Conservation (phyloP, 2,797 vertebrate species). For the Neomorphus geoffroyi region DNA sequence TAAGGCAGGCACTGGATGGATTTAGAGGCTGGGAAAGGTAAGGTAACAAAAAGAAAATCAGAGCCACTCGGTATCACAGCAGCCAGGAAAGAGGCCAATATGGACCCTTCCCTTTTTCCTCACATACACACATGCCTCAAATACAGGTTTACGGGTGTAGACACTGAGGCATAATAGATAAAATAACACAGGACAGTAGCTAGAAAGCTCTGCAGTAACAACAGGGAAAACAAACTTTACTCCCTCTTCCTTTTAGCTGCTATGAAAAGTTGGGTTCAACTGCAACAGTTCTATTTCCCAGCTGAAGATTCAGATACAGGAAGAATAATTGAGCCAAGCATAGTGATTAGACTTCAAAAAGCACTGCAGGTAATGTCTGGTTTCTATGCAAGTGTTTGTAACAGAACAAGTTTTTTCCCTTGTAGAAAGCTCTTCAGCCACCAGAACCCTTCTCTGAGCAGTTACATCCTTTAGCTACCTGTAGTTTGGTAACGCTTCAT, state of each 20-base stretch:
- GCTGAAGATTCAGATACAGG: background rate
- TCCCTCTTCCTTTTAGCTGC: background rate
- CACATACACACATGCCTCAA: background rate
- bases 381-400: background rate
- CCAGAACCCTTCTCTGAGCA: background rate
- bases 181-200: background rate
- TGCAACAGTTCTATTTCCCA: background rate
- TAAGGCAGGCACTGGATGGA: slow-evolving; percentile 3
- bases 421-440: background rate
- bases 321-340: background rate
- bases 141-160: fast-evolving
- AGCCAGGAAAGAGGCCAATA: background rate
- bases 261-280: background rate
- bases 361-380: background rate
- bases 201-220: background rate
- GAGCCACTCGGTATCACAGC: background rate
- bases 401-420: background rate
- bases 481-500: background rate
- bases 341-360: background rate
- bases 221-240: background rate
- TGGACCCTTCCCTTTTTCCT: background rate
- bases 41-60: background rate
- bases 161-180: background rate
- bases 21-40: background rate
- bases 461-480: background rate